These are phyloP conservation scores for Phoenicopterus ruber DNA, from an alignment of 2,113 vertebrate species.

Conservation along the genomic window DNA sequence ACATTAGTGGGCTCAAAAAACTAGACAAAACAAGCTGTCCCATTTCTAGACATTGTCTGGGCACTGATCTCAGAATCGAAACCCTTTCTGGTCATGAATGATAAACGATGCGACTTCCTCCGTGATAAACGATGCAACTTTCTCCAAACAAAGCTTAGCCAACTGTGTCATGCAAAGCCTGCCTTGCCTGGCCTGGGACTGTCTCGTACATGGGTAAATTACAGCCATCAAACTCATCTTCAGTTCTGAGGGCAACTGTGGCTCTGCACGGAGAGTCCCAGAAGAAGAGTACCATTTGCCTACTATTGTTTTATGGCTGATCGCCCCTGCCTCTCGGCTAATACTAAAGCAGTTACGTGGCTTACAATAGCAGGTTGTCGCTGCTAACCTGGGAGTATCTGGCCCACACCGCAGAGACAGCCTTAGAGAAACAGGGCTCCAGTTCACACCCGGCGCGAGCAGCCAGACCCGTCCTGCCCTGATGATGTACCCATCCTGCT, in stretches of 20 bases:
- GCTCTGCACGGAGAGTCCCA: background rate
- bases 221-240: background rate
- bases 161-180: background rate
- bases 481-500: background rate
- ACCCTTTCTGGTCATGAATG: background rate
- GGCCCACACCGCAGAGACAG: too few species aligned
- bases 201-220: background rate
- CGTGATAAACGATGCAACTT: background rate
- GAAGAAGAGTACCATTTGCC: background rate
- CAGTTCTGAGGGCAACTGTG: background rate
- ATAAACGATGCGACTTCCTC: background rate
- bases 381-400: background rate
- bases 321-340: background rate
- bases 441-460: background rate
- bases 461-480: background rate
- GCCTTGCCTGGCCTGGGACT: background rate
- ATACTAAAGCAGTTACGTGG: background rate
- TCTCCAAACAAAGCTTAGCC: background rate
- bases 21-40: constrained; percentile 42
- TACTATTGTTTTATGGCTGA: background rate
- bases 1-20: background rate
- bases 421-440: background rate
- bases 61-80: background rate
- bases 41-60: background rate
- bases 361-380: background rate